Base-by-base conservation (phyloP, 1,140 invertebrate genomes). In the Riptortus pedestris region DNA sequence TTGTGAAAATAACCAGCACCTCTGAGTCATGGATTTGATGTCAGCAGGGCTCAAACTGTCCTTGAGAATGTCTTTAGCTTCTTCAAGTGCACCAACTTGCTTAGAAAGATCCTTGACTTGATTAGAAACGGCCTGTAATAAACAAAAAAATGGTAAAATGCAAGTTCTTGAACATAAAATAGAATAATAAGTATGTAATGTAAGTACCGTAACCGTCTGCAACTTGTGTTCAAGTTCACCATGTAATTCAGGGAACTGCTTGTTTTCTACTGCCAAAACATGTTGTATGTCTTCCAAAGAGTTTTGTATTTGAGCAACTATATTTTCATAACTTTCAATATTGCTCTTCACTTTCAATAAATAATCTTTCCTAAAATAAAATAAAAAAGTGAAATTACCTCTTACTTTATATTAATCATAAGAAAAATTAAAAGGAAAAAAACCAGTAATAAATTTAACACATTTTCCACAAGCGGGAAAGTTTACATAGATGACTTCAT, bases 31-130 rank as follows among this genome's bases (percentile, higher is more conserved):
- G 9, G 84, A 78, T 71, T 90, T 90, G 73, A 91, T 85, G 69
- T 96, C 92, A n/a, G 85, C 82, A 0, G 90, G 87, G 72, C 88
- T 90, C 2, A 95, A 78, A 63, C 85, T 87, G 69, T 91, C 86
- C 67, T 89, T 86, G 7, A 96, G 76, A 74, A 92, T 84, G 73
- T 90, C 87, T 68, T 90, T 85, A 26, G 82, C 83, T 0, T 85
- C 81, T 27, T 82, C 82, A 2, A 58, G 51, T 4, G 51, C 20
- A 24, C 26, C 24, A 5, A 55, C 51, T 55, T 24, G 12, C 24
- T 55, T 51, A 3, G 64, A 51, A 20, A 62, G 51, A 5, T 52
- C 61, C 5, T 62, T 48, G 16, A 67, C 61, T 24, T 57, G 18
- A 11, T 64, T 61, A 11, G 38, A 59, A 28, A 62, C 64, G 28